Evolutionary conservation across 2,888 invertebrate genomes (phyloP), one percentile per base, ranked within the genome.

Genomic region (Allygus modestus): DNA sequence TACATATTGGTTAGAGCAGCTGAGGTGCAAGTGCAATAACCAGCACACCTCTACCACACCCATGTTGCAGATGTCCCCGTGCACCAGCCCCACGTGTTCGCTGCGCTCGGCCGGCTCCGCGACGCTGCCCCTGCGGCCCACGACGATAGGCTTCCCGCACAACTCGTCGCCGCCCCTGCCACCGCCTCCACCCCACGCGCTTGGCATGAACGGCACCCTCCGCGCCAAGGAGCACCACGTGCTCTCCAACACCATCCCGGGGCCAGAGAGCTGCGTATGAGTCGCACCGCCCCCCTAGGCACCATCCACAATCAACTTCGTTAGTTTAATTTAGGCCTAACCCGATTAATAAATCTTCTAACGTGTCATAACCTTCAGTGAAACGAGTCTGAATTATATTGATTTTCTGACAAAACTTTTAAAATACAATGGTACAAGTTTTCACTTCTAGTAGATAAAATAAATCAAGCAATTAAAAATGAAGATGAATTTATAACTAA

Each of bases 211-310:
- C 81, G 85, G 86, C 33, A 86, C 85, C 20, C 85, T 87, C 20
- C 91, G 93, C 88, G 92, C 94, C 90, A 93, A 94, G 91, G 95
- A 95, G 90, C 95, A 95, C 89, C 95, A 95, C 89, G 96, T 96
- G 85, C 93, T 97, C 88, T 95, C 96, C 81, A 96, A 96, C 90
- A 94, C 96, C 88, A 93, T 97, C 90, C 97, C 97, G 41, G 97
- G 97, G 85, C 97, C 96, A 61, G 97, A 97, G 90, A 97, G 96
- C 92, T 97, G 97, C 92, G 97, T 97, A 90, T 97, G 87, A 87
- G 71, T 41, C 41, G 54, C 33, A 28, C 20, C 71, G 17, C 15
- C 20, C 28, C 4, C 0, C 23, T 83, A 83, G 75, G 73, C 65
- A 1, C 65, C 28, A 4, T 4, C 58, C 12, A 28, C 65, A 28